Evolutionary conservation across 2,113 vertebrate genomes (phyloP).

Genomic region (Natator depressus): DNA sequence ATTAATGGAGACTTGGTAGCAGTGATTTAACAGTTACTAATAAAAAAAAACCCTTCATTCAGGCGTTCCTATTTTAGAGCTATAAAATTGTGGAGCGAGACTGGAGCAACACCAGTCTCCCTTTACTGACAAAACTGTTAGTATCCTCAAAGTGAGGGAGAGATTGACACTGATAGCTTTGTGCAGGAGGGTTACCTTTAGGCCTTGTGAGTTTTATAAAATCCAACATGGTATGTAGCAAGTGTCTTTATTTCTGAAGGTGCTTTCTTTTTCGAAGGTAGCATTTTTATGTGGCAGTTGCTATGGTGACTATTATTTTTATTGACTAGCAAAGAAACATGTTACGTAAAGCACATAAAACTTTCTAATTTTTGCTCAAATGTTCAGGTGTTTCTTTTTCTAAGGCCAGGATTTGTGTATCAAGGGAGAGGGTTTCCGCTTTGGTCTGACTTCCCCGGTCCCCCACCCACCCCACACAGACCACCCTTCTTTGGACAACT

Average conservation of each 20-base stretch:
- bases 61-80: fast-evolving
- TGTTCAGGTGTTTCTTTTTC: neutral
- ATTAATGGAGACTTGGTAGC: neutral
- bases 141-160: neutral
- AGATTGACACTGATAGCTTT: neutral
- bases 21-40: neutral
- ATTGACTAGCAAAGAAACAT: neutral
- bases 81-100: conserved; percentile 11
- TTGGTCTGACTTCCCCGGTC: neutral
- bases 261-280: neutral
- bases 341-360: neutral
- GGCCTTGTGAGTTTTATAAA: neutral
- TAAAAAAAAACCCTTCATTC: neutral
- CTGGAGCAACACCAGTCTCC: neutral
- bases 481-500: conserved; percentile 27
- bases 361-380: conserved; percentile 7
- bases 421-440: conserved; percentile 11
- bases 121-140: conserved; percentile 25
- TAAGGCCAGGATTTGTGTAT: neutral
- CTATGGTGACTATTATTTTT: neutral
- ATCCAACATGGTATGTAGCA: neutral
- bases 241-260: conserved; percentile 8
- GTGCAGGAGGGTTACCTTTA: neutral
- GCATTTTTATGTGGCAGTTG: neutral
- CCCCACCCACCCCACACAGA: neutral